Conservation (phyloP, 2,113 vertebrate species). For the Aldabrachelys gigantea region DNA sequence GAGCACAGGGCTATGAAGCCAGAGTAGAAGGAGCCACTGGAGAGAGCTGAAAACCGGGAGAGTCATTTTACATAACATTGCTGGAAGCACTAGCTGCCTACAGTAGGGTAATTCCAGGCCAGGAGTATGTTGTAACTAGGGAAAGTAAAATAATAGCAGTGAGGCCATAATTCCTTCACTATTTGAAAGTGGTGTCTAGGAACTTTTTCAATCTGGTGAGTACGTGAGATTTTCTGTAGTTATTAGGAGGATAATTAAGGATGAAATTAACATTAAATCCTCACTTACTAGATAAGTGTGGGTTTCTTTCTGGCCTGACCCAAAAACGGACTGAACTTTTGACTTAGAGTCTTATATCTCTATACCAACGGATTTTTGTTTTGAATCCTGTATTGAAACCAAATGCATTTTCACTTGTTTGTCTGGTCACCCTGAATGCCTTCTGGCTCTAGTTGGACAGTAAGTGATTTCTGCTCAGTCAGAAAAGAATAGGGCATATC, state of each 20-base stretch:
- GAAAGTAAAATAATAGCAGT: conserved; percentile 68
- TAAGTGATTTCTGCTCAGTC: neutral
- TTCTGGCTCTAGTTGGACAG: neutral
- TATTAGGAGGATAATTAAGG: conserved; percentile 76
- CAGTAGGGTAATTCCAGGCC: conserved; percentile 38
- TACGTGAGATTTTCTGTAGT: conserved; percentile 64
- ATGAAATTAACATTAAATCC: conserved; percentile 77
- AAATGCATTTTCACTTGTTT: conserved; percentile 10
- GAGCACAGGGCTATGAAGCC: neutral
- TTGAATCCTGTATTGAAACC: conserved; percentile 59
- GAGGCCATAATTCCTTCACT: conserved; percentile 58
- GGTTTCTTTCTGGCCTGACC: conserved; percentile 1
- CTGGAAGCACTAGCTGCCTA: conserved; percentile 38
- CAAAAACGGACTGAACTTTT: conserved; percentile 39
- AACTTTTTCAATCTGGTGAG: conserved; percentile 70
- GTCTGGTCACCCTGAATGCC: neutral
- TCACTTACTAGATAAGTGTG: conserved; percentile 55
- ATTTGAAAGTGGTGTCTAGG: conserved; percentile 55
- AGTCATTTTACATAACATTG: conserved; percentile 36
- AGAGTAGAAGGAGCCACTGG: neutral
- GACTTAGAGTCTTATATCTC: conserved; percentile 9
- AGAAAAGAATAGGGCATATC: neutral
- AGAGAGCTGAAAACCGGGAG: neutral
- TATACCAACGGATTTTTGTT: conserved; percentile 19
- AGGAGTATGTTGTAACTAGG: conserved; percentile 40